Evolutionary conservation across 1,140 invertebrate genomes (phyloP).

Genomic region (Bemisia tabaci): DNA sequence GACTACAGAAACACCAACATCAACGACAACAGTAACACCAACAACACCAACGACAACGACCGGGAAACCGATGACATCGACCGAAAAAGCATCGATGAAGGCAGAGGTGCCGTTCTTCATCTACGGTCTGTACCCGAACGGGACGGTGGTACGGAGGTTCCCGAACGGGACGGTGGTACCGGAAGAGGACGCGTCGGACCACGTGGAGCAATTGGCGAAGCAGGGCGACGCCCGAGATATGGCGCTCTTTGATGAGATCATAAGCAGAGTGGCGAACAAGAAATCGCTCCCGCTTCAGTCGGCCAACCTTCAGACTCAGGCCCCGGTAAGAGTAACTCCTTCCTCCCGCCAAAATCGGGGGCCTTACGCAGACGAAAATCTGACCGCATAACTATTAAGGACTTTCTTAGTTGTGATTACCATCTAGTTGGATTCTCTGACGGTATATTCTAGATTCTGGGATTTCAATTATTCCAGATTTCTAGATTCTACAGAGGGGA

Average conservation of each 20-base stretch:
- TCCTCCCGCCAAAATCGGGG: background rate
- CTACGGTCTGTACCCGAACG: slow-evolving; percentile 23
- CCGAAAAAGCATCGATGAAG: background rate
- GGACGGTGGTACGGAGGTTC: slow-evolving; percentile 22
- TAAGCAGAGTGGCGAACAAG: slow-evolving; percentile 5
- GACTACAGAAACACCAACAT: slow-evolving; percentile 15
- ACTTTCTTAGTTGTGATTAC: no score
- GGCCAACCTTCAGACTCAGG: slow-evolving; percentile 13
- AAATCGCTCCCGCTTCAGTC: slow-evolving; percentile 14
- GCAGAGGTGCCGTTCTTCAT: slow-evolving; percentile 20
- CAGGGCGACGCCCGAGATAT: slow-evolving; percentile 15
- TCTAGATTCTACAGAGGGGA: no score
- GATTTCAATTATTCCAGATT: no score
- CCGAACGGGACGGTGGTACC: slow-evolving; percentile 23
- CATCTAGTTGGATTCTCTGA: no score
- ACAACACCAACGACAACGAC: slow-evolving; percentile 9
- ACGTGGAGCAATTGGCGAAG: slow-evolving; percentile 14
- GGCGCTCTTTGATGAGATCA: background rate
- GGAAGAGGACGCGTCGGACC: slow-evolving; percentile 19
- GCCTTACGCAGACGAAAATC: no score
- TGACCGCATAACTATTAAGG: no score
- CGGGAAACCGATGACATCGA: background rate
- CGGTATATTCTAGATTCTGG: no score
- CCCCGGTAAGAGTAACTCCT: background rate
- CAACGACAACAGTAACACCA: slow-evolving; percentile 13